phyloP scores from a whole-genome alignment of 2,113 vertebrate species.

The Ictalurus furcatus region DNA sequence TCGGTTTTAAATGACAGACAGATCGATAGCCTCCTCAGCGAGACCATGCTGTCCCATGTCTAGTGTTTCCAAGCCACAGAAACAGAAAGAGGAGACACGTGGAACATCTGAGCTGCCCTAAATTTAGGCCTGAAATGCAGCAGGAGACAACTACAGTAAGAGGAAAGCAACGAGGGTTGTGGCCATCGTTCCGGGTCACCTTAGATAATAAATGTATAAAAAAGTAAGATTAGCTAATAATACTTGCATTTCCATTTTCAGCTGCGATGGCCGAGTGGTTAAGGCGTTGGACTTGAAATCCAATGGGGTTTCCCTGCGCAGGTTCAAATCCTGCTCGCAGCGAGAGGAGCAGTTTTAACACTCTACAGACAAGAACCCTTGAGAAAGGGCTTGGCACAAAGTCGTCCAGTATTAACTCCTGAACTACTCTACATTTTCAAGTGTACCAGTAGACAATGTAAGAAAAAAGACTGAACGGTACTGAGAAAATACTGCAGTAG shows the following conservation, averaged over 20 bases:
- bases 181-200: background rate
- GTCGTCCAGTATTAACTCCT: too few relatives aligned
- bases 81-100: background rate
- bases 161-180: background rate
- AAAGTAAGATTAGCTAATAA: background rate
- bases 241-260: background rate
- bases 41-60: background rate
- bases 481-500: too few relatives aligned
- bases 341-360: background rate
- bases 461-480: too few relatives aligned
- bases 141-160: background rate
- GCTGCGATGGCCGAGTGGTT: background rate
- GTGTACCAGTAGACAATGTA: too few relatives aligned
- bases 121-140: background rate
- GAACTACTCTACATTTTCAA: too few relatives aligned
- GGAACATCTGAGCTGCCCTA: background rate
- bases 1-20: constrained; percentile 45
- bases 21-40: background rate
- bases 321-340: background rate
- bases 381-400: too few relatives aligned
- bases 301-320: background rate
- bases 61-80: constrained; percentile 6
- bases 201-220: background rate
- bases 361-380: background rate
- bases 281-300: constrained; percentile 2